Conservation (phyloP, 2,113 vertebrate genomes). For the Cygnus buccinator region DNA sequence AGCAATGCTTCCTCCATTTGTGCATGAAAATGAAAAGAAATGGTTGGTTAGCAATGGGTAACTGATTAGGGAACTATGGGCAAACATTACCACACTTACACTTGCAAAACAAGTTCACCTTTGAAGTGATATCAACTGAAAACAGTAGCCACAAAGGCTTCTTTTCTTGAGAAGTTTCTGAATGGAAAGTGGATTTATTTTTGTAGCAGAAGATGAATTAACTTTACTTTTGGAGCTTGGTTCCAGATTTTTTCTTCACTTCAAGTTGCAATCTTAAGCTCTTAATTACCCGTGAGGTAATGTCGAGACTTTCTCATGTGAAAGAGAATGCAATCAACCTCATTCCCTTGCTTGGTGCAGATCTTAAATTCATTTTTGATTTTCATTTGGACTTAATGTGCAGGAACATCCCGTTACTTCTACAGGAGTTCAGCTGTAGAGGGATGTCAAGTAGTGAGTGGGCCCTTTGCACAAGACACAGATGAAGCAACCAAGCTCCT, state of each 20-base stretch:
- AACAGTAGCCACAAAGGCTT: background rate
- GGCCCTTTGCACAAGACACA: background rate
- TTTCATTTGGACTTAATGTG: background rate
- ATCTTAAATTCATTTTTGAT: background rate
- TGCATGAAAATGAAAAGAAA: background rate
- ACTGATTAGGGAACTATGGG: background rate
- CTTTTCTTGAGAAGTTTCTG: background rate
- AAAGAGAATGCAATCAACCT: background rate
- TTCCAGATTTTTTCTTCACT: background rate
- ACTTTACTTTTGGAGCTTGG: background rate
- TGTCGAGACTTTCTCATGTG: background rate
- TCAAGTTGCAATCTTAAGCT: background rate
- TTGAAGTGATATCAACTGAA: background rate
- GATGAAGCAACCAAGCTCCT: background rate
- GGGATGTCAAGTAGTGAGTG: background rate
- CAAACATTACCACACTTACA: rapidly evolving
- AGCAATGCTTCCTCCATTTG: background rate
- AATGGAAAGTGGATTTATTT: background rate
- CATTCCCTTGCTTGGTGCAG: background rate
- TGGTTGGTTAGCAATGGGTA: background rate
- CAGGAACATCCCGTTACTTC: background rate
- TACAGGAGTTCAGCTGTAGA: rapidly evolving
- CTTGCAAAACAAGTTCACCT: background rate
- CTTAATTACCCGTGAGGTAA: background rate
- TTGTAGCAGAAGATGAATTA: background rate